phyloP scores from a whole-genome alignment of 2,888 invertebrate species.

The Harmothoe impar region DNA sequence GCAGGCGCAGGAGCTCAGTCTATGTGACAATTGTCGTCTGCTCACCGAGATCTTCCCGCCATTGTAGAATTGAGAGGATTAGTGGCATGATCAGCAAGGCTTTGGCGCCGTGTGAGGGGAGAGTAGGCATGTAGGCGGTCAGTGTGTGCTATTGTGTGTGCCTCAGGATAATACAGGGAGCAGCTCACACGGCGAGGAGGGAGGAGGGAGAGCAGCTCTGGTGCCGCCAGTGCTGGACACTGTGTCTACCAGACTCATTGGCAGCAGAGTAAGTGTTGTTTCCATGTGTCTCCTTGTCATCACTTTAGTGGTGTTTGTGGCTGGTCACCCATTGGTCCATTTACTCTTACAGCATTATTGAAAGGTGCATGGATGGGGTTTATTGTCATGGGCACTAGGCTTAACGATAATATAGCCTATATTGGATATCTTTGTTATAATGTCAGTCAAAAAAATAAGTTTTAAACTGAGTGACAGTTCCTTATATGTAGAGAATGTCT shows the following conservation, averaged over 20 bases:
- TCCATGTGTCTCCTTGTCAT: neutral
- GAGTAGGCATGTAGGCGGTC: neutral
- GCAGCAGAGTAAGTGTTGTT: neutral
- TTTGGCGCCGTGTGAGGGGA: neutral
- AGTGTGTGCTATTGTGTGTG: neutral
- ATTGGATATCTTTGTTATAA: neutral
- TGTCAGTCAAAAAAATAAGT: neutral
- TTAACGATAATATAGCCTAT: neutral
- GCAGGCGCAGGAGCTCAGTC: neutral
- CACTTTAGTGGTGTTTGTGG: neutral
- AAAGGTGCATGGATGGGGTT: too few relatives aligned
- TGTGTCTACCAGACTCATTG: neutral
- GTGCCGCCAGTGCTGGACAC: neutral
- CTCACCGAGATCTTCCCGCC: neutral
- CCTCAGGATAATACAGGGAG: neutral
- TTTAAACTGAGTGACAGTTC: neutral
- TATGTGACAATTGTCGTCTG: neutral
- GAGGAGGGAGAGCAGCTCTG: neutral
- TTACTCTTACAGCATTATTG: too few relatives aligned
- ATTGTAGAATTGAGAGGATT: neutral
- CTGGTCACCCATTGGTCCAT: too few relatives aligned
- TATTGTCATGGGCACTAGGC: too few relatives aligned
- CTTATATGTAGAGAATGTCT: neutral
- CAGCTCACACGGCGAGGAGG: neutral
- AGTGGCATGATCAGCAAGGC: neutral